These are phyloP conservation scores for Scaptomyza pallida DNA, from an alignment of 1,140 invertebrate species.

Conservation along the genomic window DNA sequence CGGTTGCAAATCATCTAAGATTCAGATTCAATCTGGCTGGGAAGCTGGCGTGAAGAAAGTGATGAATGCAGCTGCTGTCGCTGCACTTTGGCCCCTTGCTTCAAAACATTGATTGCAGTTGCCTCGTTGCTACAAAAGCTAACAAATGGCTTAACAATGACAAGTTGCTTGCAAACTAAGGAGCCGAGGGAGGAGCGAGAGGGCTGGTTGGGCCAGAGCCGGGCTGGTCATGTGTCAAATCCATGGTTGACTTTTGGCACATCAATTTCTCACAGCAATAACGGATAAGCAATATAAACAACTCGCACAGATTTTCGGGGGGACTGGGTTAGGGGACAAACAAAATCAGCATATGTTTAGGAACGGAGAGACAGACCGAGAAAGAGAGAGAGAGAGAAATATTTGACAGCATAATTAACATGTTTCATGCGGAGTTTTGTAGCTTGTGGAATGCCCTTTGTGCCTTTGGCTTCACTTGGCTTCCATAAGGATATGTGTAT, in stretches of 20 bases:
- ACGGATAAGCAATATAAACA: slow-evolving; percentile 15
- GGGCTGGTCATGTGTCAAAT: slow-evolving; percentile 30
- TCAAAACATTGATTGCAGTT: background rate
- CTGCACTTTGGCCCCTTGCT: slow-evolving; percentile 19
- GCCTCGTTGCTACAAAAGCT: slow-evolving; percentile 7
- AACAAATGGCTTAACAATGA: slow-evolving; percentile 42
- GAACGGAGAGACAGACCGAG: too few relatives aligned
- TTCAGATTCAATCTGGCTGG: too few relatives aligned
- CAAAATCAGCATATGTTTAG: slow-evolving; percentile 25
- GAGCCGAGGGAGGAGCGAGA: slow-evolving; percentile 1
- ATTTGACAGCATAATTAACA: slow-evolving; percentile 50
- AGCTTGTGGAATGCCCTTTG: background rate
- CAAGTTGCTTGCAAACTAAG: slow-evolving; percentile 4
- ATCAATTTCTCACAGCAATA: slow-evolving; percentile 30
- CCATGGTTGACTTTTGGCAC: slow-evolving; percentile 40
- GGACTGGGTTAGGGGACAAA: background rate
- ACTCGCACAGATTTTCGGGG: background rate
- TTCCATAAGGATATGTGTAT: slow-evolving; percentile 5
- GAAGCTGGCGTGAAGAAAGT: too few relatives aligned
- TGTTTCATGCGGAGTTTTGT: slow-evolving; percentile 9
- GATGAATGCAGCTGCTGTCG: slow-evolving; percentile 18
- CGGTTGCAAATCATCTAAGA: too few relatives aligned
- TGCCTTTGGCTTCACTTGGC: background rate
- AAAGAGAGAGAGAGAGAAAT: background rate
- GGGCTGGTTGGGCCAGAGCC: background rate